Conservation (phyloP, 2,888 invertebrate genomes). For the Anoplius nigerrimus region DNA sequence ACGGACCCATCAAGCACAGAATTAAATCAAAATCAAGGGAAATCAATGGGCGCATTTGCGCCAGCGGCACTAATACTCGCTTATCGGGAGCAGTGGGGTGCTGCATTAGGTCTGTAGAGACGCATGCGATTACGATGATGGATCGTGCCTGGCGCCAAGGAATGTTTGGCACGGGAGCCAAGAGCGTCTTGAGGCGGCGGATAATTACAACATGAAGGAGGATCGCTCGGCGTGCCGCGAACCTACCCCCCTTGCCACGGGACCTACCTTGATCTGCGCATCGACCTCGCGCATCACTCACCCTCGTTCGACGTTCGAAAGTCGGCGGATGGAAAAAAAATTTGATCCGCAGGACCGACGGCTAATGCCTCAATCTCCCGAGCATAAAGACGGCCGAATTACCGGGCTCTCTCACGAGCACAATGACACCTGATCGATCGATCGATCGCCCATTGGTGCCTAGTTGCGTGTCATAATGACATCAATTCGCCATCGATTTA, state of each 20-base stretch:
- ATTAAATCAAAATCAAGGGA: no score
- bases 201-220: conserved; percentile 2
- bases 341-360: neutral
- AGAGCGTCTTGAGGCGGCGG: conserved; percentile 1
- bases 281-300: neutral
- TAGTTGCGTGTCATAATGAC: conserved; percentile 38
- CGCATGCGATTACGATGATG: neutral
- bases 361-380: neutral
- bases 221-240: neutral
- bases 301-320: neutral
- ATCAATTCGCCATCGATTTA: conserved; percentile 47
- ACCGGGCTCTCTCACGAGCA: neutral
- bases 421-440: conserved; percentile 21
- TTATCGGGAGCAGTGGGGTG: no score
- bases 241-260: neutral
- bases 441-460: conserved; percentile 43
- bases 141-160: neutral
- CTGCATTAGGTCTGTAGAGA: no score
- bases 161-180: neutral
- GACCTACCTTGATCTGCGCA: neutral
- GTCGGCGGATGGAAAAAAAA: neutral
- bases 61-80: no score
- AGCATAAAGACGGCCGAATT: neutral
- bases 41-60: no score
- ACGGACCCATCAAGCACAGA: no score